Conservation (phyloP, 1,140 invertebrate species). For the Conus betulinus region DNA sequence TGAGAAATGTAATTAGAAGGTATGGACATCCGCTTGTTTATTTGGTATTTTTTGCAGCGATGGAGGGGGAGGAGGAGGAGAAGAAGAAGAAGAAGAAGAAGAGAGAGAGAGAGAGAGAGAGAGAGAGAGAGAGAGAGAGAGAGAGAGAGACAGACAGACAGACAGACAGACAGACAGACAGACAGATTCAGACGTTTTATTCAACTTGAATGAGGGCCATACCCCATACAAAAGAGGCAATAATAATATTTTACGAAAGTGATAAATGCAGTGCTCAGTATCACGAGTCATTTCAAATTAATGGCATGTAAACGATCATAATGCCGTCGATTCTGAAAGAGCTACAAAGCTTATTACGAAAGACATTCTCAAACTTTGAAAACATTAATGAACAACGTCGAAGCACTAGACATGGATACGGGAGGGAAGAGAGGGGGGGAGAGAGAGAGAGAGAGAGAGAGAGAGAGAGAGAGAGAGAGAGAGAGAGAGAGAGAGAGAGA, state of each 20-base stretch:
- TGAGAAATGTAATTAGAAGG: neutral
- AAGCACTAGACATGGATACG: neutral
- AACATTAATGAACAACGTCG: too few species aligned
- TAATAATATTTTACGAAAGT: neutral
- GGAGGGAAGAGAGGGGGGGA: neutral
- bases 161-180: neutral
- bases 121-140: neutral
- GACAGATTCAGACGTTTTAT: neutral
- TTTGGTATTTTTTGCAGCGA: neutral
- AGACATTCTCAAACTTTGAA: too few species aligned
- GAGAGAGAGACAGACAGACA: constrained; percentile 4
- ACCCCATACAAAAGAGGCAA: neutral
- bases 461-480: neutral
- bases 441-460: neutral
- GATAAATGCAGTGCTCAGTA: neutral
- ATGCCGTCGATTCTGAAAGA: too few species aligned
- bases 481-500: neutral
- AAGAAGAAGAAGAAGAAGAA: neutral
- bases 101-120: neutral
- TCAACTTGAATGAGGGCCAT: too few species aligned
- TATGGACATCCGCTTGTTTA: neutral
- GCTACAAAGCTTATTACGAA: too few species aligned
- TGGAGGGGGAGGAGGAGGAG: neutral
- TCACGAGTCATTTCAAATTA: neutral
- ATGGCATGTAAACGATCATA: too few species aligned